Conservation (phyloP, 2,888 invertebrate species). For the Drosophila suboccidentalis region DNA sequence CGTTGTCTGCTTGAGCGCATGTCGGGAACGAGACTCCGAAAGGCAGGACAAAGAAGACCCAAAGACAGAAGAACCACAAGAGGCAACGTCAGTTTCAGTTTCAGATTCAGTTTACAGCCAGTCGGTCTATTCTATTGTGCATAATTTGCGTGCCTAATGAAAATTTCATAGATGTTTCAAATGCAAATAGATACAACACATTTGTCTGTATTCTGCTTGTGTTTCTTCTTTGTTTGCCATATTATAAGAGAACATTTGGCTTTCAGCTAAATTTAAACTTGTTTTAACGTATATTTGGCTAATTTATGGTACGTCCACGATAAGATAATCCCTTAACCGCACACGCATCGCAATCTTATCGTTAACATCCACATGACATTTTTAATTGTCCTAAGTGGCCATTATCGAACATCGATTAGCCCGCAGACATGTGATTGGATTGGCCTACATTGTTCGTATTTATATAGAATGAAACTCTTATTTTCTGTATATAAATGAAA, state of each 20-base stretch:
- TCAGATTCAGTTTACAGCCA: constrained; percentile 2
- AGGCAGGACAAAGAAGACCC: neutral
- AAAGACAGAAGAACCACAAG: neutral
- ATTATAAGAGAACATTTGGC: constrained; percentile 5
- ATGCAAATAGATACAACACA: constrained; percentile 55
- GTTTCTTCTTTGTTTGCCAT: neutral
- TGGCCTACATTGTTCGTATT: constrained; percentile 20
- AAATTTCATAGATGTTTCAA: constrained; percentile 56
- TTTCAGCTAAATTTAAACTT: constrained; percentile 1
- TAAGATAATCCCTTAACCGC: constrained; percentile 35
- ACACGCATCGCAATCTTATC: constrained; percentile 50
- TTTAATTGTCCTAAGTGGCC: constrained; percentile 38
- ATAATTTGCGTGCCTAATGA: constrained; percentile 70
- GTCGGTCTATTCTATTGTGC: constrained; percentile 47
- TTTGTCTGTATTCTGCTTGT: constrained; percentile 3
- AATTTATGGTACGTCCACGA: constrained; percentile 36
- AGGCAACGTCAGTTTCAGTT: constrained; percentile 33
- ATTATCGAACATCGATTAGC: constrained; percentile 40
- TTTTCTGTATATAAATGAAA: neutral
- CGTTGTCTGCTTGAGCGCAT: constrained; percentile 43
- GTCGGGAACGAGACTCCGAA: neutral
- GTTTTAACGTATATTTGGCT: neutral
- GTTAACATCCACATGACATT: constrained; percentile 39
- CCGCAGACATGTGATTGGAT: constrained; percentile 50
- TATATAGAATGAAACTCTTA: neutral